Percentiles rank a stretch among this genome's conserved stretches.
Conservation (phyloP, 2,888 invertebrate species). For the Aspidapion aeneum region DNA sequence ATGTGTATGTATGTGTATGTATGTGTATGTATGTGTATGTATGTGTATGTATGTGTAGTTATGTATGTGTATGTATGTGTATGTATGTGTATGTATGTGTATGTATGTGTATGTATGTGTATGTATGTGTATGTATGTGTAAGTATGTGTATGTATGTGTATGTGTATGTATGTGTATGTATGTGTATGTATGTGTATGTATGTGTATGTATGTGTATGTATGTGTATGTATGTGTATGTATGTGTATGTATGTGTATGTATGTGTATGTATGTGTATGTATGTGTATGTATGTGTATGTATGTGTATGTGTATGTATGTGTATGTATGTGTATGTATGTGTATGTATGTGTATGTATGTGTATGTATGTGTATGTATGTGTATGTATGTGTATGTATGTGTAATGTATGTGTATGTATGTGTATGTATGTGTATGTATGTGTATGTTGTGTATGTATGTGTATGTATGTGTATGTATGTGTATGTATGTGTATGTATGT, state of each 20-base stretch:
- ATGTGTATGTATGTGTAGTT: neutral
- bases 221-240: neutral
- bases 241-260: neutral
- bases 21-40: neutral
- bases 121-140: too few relatives aligned
- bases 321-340: neutral
- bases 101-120: neutral
- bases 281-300: neutral
- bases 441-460: too few relatives aligned
- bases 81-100: neutral
- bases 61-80: neutral
- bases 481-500: neutral
- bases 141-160: too few relatives aligned
- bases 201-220: neutral
- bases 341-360: too few relatives aligned
- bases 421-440: too few relatives aligned
- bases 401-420: too few relatives aligned
- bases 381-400: too few relatives aligned
- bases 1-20: neutral
- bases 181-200: neutral
- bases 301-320: neutral
- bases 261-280: neutral
- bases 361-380: too few relatives aligned
- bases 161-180: neutral
- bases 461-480: too few relatives aligned